phyloP scores from a whole-genome alignment of 2,797 vertebrate species.

The Hipposideros larvatus region DNA sequence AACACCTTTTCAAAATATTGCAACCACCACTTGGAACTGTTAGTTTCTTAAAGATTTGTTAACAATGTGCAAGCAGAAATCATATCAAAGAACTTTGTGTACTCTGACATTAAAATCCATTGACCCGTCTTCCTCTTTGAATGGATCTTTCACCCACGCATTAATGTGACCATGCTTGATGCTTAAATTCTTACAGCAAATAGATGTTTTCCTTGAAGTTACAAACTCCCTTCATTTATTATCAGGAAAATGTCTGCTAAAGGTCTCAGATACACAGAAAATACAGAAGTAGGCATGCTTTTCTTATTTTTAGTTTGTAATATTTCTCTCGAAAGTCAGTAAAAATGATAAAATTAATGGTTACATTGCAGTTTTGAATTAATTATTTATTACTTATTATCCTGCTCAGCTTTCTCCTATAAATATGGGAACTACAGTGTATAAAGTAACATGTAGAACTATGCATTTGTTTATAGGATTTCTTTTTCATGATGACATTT shows the following conservation, averaged over 20 bases:
- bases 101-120: neutral
- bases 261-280: neutral
- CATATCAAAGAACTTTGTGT: neutral
- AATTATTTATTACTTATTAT: neutral
- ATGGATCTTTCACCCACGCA: neutral
- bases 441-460: neutral
- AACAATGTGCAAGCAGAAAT: neutral
- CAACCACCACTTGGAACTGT: neutral
- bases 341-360: neutral
- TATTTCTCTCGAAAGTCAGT: neutral
- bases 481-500: constrained; percentile 28
- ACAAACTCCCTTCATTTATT: neutral
- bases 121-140: neutral
- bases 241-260: constrained; percentile 12
- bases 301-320: constrained; percentile 20
- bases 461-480: constrained; percentile 1
- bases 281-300: neutral
- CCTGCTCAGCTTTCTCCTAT: neutral
- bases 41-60: constrained; percentile 5
- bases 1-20: neutral
- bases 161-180: neutral
- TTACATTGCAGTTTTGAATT: neutral
- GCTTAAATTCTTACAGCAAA: constrained; percentile 5
- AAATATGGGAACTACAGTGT: neutral
- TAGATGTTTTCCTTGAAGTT: neutral